Conservation (phyloP, 1,140 invertebrate species). For the Trinorchestia longiramus region DNA sequence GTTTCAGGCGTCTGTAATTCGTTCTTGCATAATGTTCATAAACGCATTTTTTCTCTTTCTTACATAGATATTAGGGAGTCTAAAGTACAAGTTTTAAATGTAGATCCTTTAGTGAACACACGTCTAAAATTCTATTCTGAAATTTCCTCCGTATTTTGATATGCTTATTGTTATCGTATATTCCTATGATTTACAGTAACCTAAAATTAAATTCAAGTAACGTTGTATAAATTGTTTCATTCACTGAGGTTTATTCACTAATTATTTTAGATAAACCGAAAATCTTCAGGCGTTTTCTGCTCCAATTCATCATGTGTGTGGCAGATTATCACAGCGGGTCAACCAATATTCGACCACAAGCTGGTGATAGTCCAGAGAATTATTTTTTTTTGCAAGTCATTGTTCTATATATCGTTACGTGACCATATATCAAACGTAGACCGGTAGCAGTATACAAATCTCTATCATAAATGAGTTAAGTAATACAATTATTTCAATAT, state of each 20-base stretch:
- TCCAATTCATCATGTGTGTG: neutral
- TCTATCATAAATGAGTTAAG: neutral
- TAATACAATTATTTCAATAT: neutral
- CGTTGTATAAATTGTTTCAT: neutral
- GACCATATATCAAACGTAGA: neutral
- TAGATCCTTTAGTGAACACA: neutral
- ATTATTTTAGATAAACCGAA: no score
- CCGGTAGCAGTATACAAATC: neutral
- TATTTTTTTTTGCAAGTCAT: neutral
- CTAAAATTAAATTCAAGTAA: neutral
- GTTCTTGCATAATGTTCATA: neutral
- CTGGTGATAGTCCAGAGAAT: neutral
- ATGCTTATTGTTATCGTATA: neutral
- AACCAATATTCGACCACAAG: neutral
- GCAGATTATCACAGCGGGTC: neutral
- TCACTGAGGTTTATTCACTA: neutral
- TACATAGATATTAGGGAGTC: neutral
- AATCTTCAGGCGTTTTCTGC: no score
- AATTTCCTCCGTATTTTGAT: no score
- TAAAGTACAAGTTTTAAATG: neutral
- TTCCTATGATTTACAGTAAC: neutral
- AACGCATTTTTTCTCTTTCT: neutral
- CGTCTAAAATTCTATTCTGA: neutral
- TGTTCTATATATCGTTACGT: neutral
- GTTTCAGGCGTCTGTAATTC: neutral